Evolutionary conservation across 2,888 invertebrate species (phyloP).

Genomic region (Meganola albula): DNA sequence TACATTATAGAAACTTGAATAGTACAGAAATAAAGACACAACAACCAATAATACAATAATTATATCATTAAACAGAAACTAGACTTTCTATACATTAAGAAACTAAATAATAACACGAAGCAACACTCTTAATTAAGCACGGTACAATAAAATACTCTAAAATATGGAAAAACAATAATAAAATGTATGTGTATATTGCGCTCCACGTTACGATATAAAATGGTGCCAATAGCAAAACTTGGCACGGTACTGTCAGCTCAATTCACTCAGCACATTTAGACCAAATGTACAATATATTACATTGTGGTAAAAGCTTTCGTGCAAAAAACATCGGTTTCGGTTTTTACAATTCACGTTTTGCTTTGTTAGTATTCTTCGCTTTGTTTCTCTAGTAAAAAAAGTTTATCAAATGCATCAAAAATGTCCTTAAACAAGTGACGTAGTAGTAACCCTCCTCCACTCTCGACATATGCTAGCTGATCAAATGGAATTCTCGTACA

Average conservation of each 20-base stretch:
- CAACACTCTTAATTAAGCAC: conserved; percentile 74
- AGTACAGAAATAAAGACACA: conserved; percentile 58
- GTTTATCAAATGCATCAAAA: conserved; percentile 78
- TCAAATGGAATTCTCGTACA: conserved; percentile 59
- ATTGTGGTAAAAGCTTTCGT: conserved; percentile 72
- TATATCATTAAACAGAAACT: conserved; percentile 70
- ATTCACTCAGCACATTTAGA: conserved; percentile 75
- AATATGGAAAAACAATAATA: conserved; percentile 66
- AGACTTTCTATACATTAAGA: conserved; percentile 69
- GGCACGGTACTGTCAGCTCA: conserved; percentile 71
- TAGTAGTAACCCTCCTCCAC: conserved; percentile 68
- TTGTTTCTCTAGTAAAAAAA: conserved; percentile 76
- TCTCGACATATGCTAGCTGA: conserved; percentile 63
- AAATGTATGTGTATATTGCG: conserved; percentile 50
- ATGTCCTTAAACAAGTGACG: conserved; percentile 77
- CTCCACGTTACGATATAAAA: conserved; percentile 48
- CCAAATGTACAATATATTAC: conserved; percentile 78
- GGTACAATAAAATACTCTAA: conserved; percentile 66
- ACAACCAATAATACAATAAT: conserved; percentile 76
- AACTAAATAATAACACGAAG: conserved; percentile 73
- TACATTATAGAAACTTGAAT: conserved; percentile 42
- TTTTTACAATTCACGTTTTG: conserved; percentile 69
- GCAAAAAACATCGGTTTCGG: conserved; percentile 69
- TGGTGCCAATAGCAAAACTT: conserved; percentile 75
- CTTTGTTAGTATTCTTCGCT: conserved; percentile 53